Percentiles rank a stretch among this genome's conserved stretches.
These are phyloP conservation scores for Myrmecobius fasciatus DNA, from an alignment of 2,113 vertebrate species.

Conservation along the genomic window DNA sequence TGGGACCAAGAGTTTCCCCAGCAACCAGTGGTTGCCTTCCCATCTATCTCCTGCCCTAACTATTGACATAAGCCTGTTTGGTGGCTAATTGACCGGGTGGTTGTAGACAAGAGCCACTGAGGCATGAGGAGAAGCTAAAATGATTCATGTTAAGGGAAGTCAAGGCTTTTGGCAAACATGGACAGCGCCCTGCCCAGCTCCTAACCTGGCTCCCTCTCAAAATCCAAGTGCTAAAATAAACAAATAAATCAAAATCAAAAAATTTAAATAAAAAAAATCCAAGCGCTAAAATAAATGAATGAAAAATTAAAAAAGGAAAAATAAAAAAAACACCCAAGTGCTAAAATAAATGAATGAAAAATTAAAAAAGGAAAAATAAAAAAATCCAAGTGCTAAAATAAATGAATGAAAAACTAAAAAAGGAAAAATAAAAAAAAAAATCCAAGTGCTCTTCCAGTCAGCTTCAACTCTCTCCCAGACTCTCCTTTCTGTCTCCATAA, in stretches of 20 bases:
- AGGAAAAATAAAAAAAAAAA: no score
- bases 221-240: background rate
- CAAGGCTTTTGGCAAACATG: background rate
- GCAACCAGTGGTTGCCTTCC: conserved; percentile 31
- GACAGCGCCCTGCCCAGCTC: background rate
- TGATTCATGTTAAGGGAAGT: background rate
- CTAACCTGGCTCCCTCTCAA: rapidly evolving
- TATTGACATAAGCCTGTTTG: conserved; percentile 44
- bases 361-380: no score
- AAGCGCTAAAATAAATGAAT: no score
- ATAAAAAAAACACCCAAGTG: no score
- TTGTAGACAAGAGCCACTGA: conserved; percentile 36
- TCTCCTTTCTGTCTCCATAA: background rate
- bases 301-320: no score
- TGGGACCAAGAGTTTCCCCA: conserved; percentile 22
- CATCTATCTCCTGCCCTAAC: background rate
- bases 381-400: no score
- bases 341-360: no score
- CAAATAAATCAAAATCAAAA: no score
- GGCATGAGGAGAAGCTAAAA: conserved; percentile 37
- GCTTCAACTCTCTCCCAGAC: background rate
- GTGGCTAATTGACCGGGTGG: conserved; percentile 20
- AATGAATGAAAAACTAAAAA: no score
- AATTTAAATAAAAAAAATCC: no score
- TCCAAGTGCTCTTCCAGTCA: background rate